Percentiles rank a stretch among this genome's conserved stretches.
phyloP scores from a whole-genome alignment of 1,140 invertebrate genomes.

The Zophobas atratus region DNA sequence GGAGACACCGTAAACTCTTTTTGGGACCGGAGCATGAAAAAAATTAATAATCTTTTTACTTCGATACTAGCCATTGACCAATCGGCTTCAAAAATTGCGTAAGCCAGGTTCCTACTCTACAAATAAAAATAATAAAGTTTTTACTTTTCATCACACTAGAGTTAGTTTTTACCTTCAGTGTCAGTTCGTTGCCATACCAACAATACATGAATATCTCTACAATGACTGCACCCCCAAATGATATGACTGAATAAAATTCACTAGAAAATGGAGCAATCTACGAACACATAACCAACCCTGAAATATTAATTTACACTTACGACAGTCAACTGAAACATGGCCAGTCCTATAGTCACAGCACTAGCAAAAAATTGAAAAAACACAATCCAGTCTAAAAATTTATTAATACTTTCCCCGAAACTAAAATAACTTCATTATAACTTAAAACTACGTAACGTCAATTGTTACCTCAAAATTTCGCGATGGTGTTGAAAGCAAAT shows the following conservation, averaged over 20 bases:
- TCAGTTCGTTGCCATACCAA: slow-evolving; percentile 5
- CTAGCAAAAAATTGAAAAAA: not conserved
- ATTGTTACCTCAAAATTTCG: too few relatives aligned
- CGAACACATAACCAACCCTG: not conserved
- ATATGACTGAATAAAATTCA: slow-evolving; percentile 2
- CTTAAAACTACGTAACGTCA: not conserved
- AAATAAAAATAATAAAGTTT: not conserved
- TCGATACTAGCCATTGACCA: not conserved
- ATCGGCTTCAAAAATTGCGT: not conserved
- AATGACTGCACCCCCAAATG: not conserved
- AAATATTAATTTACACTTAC: not conserved
- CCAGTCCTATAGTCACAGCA: not conserved
- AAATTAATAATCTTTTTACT: not conserved
- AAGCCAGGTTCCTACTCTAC: not conserved
- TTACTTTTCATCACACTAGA: not conserved
- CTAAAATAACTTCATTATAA: too few relatives aligned
- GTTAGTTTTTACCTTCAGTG: not conserved
- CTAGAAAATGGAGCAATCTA: not conserved
- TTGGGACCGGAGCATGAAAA: not conserved
- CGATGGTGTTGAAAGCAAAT: too few relatives aligned
- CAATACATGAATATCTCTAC: not conserved
- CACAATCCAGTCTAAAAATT: too few relatives aligned
- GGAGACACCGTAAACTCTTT: not conserved
- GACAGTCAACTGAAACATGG: not conserved
- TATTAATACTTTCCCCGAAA: not conserved